Percentiles rank a stretch among this genome's conserved stretches.
Evolutionary conservation across 2,797 vertebrate species (phyloP).

Genomic region (Sebastes iracundus): DNA sequence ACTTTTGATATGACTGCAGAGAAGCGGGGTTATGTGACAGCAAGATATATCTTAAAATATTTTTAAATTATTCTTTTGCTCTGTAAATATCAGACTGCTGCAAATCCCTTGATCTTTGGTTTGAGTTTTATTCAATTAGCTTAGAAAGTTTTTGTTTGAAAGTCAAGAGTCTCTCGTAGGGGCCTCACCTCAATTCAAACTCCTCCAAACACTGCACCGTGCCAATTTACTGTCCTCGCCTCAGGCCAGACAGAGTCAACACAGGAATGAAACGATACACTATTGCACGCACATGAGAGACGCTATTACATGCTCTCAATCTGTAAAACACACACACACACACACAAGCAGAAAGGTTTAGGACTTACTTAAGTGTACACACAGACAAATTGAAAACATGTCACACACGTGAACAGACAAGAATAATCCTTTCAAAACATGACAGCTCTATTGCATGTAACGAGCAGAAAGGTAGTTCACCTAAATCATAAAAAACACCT

Average conservation of each 20-base stretch:
- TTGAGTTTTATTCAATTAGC: conserved; percentile 27
- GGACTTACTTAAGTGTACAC: neutral
- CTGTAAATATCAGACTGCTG: conserved; percentile 1
- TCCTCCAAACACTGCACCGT: conserved; percentile 12
- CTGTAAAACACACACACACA: neutral
- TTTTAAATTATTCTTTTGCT: neutral
- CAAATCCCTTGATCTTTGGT: conserved; percentile 18
- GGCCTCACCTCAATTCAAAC: conserved; percentile 36
- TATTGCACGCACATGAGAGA: neutral
- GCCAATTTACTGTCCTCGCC: conserved; percentile 47
- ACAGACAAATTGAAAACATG: neutral
- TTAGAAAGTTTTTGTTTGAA: conserved; percentile 25
- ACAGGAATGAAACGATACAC: neutral
- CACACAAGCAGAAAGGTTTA: neutral
- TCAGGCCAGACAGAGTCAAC: conserved; percentile 36
- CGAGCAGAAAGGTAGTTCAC: neutral
- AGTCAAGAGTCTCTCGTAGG: conserved; percentile 27
- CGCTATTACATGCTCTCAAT: neutral
- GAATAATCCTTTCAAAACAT: neutral
- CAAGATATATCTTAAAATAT: neutral
- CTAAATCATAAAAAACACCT: neutral
- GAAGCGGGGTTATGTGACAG: neutral
- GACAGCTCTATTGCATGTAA: neutral
- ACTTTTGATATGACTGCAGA: neutral
- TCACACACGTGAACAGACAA: neutral